A percentile compares a stretch with the other conserved stretches of the same genome.
Evolutionary conservation across 2,888 invertebrate species (phyloP).

Genomic region (Cataglyphis rosenhaueri): DNA sequence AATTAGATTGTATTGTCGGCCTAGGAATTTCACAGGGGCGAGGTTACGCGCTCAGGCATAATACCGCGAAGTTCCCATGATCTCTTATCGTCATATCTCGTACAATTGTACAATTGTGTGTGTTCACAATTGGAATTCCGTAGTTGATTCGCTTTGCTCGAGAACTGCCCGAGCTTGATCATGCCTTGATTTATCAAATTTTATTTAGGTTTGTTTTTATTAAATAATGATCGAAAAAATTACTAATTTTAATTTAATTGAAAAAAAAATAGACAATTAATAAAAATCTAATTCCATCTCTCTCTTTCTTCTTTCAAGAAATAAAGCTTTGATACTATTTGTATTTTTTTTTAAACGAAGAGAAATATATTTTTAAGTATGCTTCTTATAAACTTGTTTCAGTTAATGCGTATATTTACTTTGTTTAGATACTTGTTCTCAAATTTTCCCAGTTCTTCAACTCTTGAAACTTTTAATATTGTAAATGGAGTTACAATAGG

Average conservation of each 20-base stretch:
- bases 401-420: neutral
- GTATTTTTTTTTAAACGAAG: neutral
- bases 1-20: constrained; percentile 42
- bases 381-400: constrained; percentile 15
- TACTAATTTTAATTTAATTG: neutral
- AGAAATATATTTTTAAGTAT: neutral
- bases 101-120: neutral
- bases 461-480: constrained; percentile 15
- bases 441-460: neutral
- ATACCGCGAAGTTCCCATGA: constrained; percentile 34
- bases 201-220: neutral
- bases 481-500: neutral
- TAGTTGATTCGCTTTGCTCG: constrained; percentile 20
- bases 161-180: neutral
- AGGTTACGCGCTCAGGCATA: constrained; percentile 6
- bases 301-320: neutral
- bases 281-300: constrained; percentile 1
- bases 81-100: constrained; percentile 33
- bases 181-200: neutral
- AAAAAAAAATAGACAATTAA: neutral
- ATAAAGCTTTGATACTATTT: neutral
- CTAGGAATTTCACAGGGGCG: constrained; percentile 26
- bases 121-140: constrained; percentile 29
- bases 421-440: constrained; percentile 2
- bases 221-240: neutral